These are phyloP conservation scores for Tiliqua scincoides DNA, from an alignment of 2,113 vertebrate genomes.

Conservation along the genomic window DNA sequence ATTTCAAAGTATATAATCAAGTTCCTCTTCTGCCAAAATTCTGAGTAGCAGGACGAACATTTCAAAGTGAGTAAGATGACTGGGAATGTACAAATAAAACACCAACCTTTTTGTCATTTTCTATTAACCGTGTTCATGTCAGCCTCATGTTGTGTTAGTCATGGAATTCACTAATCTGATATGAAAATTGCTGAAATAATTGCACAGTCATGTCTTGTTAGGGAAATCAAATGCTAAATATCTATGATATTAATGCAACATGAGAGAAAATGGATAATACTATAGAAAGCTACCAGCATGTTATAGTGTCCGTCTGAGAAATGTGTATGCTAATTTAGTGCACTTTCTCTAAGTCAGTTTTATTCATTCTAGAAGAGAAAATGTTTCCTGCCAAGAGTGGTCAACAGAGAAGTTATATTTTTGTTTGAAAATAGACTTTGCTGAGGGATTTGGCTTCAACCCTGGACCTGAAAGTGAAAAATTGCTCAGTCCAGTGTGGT, in stretches of 20 bases:
- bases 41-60: slow-evolving; percentile 36
- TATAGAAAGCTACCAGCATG: slow-evolving; percentile 52
- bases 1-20: slow-evolving; percentile 39
- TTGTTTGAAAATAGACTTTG: neutral
- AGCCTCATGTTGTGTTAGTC: slow-evolving; percentile 51
- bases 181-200: slow-evolving; percentile 68
- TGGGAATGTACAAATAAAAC: slow-evolving; percentile 51
- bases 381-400: neutral
- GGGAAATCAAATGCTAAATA: slow-evolving; percentile 58
- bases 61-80: slow-evolving; percentile 45
- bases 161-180: slow-evolving; percentile 68
- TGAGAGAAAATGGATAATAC: slow-evolving; percentile 59
- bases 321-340: slow-evolving; percentile 29
- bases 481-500: neutral
- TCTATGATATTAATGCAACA: slow-evolving; percentile 55
- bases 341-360: slow-evolving; percentile 41
- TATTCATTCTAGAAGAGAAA: neutral
- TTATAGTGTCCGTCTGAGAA: slow-evolving; percentile 33
- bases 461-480: neutral
- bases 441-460: neutral
- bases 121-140: slow-evolving; percentile 52
- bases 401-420: neutral
- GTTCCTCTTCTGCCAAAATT: slow-evolving; percentile 31
- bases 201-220: slow-evolving; percentile 63
- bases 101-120: slow-evolving; percentile 46